These are phyloP conservation scores for Drosophila diplacantha DNA, from an alignment of 2,888 invertebrate genomes.

Conservation along the genomic window DNA sequence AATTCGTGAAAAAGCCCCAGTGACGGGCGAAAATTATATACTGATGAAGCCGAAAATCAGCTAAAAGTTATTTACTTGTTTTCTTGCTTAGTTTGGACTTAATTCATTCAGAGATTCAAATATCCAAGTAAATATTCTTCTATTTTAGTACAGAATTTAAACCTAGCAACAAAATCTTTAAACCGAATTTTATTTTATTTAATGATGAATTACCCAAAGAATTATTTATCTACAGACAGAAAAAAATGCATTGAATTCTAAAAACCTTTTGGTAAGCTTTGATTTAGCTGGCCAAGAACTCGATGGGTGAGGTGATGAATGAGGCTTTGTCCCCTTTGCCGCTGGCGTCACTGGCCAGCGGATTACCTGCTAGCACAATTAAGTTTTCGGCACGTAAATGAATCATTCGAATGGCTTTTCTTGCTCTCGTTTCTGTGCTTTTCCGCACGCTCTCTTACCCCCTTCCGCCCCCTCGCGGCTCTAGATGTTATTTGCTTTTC, in stretches of 20 bases:
- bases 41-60: conserved; percentile 10
- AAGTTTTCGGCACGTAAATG: conserved; percentile 54
- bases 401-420: conserved; percentile 51
- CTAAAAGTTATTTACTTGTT: neutral
- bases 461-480: conserved; percentile 1
- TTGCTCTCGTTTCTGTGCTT: conserved; percentile 10
- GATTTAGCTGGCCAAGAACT: conserved; percentile 6
- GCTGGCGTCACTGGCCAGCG: conserved; percentile 25
- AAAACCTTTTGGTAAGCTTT: conserved; percentile 6
- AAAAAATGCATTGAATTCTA: neutral
- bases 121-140: neutral
- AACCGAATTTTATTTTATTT: neutral
- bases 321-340: conserved; percentile 13
- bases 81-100: neutral
- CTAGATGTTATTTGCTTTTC: conserved; percentile 16
- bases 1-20: conserved; percentile 12
- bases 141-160: neutral
- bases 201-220: neutral
- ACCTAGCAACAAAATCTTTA: neutral
- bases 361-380: conserved; percentile 45
- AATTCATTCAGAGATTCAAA: too few species aligned
- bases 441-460: conserved; percentile 4
- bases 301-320: conserved; percentile 1
- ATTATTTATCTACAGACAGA: too few species aligned
- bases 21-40: conserved; percentile 13